Conservation (phyloP, 2,888 invertebrate genomes). For the Diachrysia chrysitis region DNA sequence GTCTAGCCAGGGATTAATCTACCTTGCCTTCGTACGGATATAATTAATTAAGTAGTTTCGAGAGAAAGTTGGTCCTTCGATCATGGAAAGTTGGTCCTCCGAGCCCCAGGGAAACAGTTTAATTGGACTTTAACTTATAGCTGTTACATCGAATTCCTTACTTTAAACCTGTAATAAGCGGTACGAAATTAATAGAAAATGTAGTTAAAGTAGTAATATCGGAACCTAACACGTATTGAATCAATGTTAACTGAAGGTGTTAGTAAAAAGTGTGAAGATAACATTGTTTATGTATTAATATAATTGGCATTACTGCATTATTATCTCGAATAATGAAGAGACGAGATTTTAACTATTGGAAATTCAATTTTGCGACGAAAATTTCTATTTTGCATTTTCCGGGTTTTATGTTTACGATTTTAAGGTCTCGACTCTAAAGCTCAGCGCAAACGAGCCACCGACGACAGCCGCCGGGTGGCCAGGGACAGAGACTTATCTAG, state of each 20-base stretch:
- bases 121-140: constrained; percentile 3
- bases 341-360: no score
- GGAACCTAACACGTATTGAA: not conserved
- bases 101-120: not conserved
- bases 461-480: no score
- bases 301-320: not conserved
- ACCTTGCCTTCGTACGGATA: not conserved
- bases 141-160: not conserved
- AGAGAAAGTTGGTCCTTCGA: constrained; percentile 1
- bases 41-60: not conserved
- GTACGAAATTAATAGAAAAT: not conserved
- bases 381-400: no score
- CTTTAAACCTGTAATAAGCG: not conserved
- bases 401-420: no score
- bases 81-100: not conserved
- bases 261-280: constrained; percentile 1
- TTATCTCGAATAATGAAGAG: not conserved
- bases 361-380: no score
- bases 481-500: no score
- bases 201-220: not conserved
- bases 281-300: not conserved
- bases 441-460: no score
- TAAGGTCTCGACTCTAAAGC: no score
- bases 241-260: not conserved
- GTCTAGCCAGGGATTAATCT: not conserved